Base-by-base conservation (phyloP, 2,797 vertebrate species). In the Mus spretus region DNA sequence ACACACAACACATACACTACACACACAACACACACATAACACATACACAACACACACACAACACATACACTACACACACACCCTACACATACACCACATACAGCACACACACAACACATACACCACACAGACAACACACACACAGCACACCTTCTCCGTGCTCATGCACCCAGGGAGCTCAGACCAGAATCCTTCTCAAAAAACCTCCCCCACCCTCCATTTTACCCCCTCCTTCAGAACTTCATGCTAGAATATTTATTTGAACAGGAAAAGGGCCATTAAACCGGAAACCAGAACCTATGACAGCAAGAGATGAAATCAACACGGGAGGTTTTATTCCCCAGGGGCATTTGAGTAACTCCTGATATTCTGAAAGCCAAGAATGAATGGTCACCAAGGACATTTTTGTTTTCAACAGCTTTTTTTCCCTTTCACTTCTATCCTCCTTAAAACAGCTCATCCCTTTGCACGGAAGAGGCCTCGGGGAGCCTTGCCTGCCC, bases 91-190 rank as follows among this genome's bases (percentile, higher is more conserved):
- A 19, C 20, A 47, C 24, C 8, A 44, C 72, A 75, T 9, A 40
- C 4, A 13, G 26, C 40, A 55, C 31, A 28, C 24, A 47, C 44
- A 47, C 44, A 47, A 47, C 44, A 28, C 61, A 63, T 24, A 28
- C 7, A 61, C 9, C 22, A 61, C 24, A 63, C 1, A 22, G 0
- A 24, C 7, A 15, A 34, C 80, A 82, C 55, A 59, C 34, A 37
- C 55, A 59, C 19, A n/a, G 6, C 22, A 80, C 34, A 37, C 34
- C 12, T 50, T 50, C 83, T 31, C 83, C 12, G 1, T n/a, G 50
- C 99, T 97, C 6, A 97, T 99, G 96, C 98, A 99, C 0, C 99
- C 99, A 72, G 99, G 80, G 99, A n/a, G 96, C 99, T 61, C 99
- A 99, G 98, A 99, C 99, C 98, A 98, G 96, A 97, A 98, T 98